Conservation (phyloP, 2,888 invertebrate genomes). For the Phengaris alcon region DNA sequence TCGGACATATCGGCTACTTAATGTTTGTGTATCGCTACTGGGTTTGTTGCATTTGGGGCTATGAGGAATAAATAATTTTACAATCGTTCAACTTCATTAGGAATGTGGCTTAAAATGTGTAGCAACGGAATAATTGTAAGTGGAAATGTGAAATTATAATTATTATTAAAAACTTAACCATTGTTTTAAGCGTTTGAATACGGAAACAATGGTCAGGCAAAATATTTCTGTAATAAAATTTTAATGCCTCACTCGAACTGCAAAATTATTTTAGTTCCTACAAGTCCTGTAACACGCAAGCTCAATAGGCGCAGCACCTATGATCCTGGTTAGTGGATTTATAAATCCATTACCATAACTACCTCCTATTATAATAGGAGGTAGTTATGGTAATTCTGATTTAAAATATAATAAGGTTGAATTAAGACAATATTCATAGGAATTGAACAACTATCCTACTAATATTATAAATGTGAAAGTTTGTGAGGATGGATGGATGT, state of each 20-base stretch:
- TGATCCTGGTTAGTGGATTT: constrained; percentile 20
- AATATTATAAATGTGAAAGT: no score
- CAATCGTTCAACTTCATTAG: background rate
- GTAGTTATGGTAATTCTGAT: no score
- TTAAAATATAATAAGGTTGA: background rate
- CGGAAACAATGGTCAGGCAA: background rate
- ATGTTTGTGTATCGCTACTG: constrained; percentile 25
- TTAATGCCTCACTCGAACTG: constrained; percentile 15
- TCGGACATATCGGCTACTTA: constrained; percentile 47
- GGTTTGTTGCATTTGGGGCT: background rate
- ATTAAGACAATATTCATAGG: no score
- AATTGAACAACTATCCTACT: no score
- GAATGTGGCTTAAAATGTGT: no score
- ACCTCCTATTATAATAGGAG: no score
- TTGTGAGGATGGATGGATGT: no score
- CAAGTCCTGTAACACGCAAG: background rate
- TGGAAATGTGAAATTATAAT: no score
- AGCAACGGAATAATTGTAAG: no score
- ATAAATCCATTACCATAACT: background rate
- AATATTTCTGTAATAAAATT: background rate
- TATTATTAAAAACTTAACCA: no score
- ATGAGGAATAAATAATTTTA: background rate
- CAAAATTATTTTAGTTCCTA: background rate
- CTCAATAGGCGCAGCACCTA: constrained; percentile 20
- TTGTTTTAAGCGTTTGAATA: no score